phyloP scores from a whole-genome alignment of 35 echinoderm and acorn worm species.

The Ptychodera flava region DNA sequence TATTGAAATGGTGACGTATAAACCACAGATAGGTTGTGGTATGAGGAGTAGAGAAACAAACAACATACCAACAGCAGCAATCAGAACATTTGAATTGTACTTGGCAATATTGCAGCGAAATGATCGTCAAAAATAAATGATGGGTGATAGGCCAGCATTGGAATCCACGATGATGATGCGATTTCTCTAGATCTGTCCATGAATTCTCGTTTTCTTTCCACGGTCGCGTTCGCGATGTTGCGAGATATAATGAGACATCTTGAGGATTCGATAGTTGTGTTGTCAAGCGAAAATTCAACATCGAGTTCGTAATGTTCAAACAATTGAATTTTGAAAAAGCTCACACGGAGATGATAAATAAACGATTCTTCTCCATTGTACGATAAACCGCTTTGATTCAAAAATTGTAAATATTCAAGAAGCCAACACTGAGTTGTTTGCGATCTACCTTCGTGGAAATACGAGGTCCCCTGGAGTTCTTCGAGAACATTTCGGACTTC shows the following conservation, averaged over 20 bases:
- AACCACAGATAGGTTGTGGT: not conserved
- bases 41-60: not conserved
- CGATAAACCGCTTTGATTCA: slow-evolving; percentile 5
- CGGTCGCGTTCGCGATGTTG: slow-evolving; percentile 28
- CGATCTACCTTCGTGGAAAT: slow-evolving; percentile 18
- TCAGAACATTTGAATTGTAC: not conserved
- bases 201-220: slow-evolving; percentile 23
- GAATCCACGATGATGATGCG: slow-evolving; percentile 26
- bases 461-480: slow-evolving; percentile 40
- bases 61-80: not conserved
- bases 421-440: slow-evolving; percentile 75
- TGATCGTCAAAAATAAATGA: slow-evolving; percentile 57
- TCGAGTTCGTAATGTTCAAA: slow-evolving; percentile 60
- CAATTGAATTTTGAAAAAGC: slow-evolving; percentile 39
- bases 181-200: slow-evolving; percentile 48
- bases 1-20: not conserved
- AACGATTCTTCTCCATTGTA: slow-evolving; percentile 38
- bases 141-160: slow-evolving; percentile 36
- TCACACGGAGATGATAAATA: slow-evolving; percentile 24
- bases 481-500: slow-evolving; percentile 27
- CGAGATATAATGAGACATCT: slow-evolving; percentile 39
- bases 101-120: slow-evolving; percentile 14
- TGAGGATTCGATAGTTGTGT: slow-evolving; percentile 35
- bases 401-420: slow-evolving; percentile 30
- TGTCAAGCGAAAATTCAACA: slow-evolving; percentile 33